These are phyloP conservation scores for Microdon myrmicae DNA, from an alignment of 2,888 invertebrate genomes.

Conservation along the genomic window DNA sequence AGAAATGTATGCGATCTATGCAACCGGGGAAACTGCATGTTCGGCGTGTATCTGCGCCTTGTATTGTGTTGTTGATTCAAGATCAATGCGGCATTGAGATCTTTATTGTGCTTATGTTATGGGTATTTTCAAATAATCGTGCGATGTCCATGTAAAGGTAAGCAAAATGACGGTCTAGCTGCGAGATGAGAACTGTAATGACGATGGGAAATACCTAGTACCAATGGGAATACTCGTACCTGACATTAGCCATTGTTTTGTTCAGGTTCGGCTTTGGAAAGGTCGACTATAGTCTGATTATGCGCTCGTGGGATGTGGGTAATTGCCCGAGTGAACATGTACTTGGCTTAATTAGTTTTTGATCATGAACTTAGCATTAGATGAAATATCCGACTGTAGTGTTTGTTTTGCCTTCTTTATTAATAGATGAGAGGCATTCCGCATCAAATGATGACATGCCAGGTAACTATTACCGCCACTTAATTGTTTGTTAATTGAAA, in stretches of 20 bases:
- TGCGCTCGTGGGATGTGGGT: constrained; percentile 36
- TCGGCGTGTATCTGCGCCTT: constrained; percentile 8
- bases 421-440: no score
- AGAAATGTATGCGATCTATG: constrained; percentile 48
- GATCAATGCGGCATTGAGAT: constrained; percentile 44
- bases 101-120: constrained; percentile 44
- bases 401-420: no score
- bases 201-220: constrained; percentile 27
- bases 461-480: no score
- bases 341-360: constrained; percentile 36
- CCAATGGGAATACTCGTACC: constrained; percentile 14
- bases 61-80: constrained; percentile 40
- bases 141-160: constrained; percentile 43
- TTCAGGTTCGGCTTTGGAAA: constrained; percentile 40
- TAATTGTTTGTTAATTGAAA: no score
- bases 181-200: constrained; percentile 11
- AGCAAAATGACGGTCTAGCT: constrained; percentile 37
- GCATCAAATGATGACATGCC: no score
- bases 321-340: constrained; percentile 36
- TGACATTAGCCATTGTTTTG: constrained; percentile 34
- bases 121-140: constrained; percentile 40
- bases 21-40: constrained; percentile 21
- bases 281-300: constrained; percentile 34
- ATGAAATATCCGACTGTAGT: no score
- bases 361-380: constrained; percentile 37